A percentile compares a stretch with the other conserved stretches of the same genome.
phyloP scores from a whole-genome alignment of 2,113 vertebrate genomes.

The Zapus hudsonius region DNA sequence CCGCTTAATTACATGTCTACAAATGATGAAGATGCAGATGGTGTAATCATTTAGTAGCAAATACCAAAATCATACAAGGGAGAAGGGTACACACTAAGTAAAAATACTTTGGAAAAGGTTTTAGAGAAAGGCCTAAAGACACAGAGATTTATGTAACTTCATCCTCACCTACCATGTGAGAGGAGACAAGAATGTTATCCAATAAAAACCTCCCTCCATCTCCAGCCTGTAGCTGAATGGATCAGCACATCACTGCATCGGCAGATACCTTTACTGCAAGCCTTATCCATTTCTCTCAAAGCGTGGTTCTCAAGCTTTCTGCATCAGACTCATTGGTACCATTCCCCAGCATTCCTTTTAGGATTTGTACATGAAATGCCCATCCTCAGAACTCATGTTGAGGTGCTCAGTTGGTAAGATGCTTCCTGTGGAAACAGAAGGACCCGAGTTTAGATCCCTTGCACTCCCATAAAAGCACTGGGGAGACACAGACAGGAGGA shows the following conservation, averaged over 20 bases:
- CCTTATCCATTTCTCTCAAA: neutral
- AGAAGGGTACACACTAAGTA: neutral
- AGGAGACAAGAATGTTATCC: neutral
- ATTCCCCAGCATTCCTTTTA: neutral
- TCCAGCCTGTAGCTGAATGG: neutral
- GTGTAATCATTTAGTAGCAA: slow-evolving; percentile 18
- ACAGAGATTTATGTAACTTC: neutral
- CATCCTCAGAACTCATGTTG: neutral
- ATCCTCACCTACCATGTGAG: neutral
- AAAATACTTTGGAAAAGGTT: neutral
- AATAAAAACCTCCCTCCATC: neutral
- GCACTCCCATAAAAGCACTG: no score
- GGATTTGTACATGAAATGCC: neutral
- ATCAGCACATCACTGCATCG: neutral
- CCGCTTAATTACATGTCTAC: no score
- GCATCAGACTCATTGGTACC: neutral
- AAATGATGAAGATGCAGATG: neutral
- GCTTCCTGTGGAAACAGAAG: no score
- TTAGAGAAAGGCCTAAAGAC: neutral
- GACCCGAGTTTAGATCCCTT: no score
- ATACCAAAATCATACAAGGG: neutral
- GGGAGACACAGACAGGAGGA: no score
- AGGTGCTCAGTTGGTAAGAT: neutral
- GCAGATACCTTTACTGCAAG: neutral
- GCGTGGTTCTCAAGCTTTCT: neutral